Base-by-base conservation (phyloP, 2,113 vertebrate species). In the Romanogobio albipinnatus region DNA sequence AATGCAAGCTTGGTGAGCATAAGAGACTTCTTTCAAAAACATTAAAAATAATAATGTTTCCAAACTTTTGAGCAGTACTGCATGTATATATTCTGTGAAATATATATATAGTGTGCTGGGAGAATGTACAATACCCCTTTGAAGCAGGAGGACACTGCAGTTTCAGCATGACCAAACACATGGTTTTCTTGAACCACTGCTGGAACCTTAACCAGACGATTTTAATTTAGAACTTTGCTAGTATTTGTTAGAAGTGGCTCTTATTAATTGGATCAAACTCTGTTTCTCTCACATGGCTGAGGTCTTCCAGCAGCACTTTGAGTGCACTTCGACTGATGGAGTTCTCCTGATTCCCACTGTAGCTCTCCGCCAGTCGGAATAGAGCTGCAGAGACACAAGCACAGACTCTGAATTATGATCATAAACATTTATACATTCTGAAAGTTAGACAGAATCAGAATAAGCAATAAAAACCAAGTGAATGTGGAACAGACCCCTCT, bases 221-320 rank as follows among this genome's bases (percentile, higher is more conserved):
- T 39, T 47, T 39, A 3, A 24, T 11, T 76, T 68, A 81, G n/a
- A 66, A 2, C 26, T 70, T 0, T 71, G 75, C 33, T 11, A 6
- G 49, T 53, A 61, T 85, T 26, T 70, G 22, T 53, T 29, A 70
- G 19, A 71, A 43, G 36, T 71, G 7, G 9, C 2, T 76, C 10
- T 76, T 11, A 53, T 17, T 56, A 2, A n/a, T 22, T 64, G 82
- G 19, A 29, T 58, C 62, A 59, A 9, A 36, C 70, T 49, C 33
- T 13, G 43, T 39, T 47, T 51, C 5, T 39, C 66, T 93, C 91
- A 97, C 96, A 95, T 96, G 94, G 79, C 94, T 95, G 64, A 98
- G 93, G 87, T 96, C 95, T 39, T 90, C 92, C 33, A 97, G 93
- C 5, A 97, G 85, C 47, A 87, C 91, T 84, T 93, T 94, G 89